phyloP scores from a whole-genome alignment of 2,113 vertebrate species.

The Saccopteryx bilineata region DNA sequence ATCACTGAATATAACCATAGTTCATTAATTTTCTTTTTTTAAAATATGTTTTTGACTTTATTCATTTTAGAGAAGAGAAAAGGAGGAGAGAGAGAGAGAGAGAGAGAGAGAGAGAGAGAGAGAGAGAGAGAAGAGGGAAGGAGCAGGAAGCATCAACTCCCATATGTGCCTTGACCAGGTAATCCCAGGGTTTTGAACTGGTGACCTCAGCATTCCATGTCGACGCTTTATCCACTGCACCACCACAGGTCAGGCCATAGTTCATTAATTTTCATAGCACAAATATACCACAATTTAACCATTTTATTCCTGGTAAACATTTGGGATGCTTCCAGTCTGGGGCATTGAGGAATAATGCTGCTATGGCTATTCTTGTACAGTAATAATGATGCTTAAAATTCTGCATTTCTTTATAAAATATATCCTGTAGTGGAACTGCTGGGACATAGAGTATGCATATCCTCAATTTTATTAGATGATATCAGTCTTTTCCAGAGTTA shows the following conservation, averaged over 20 bases:
- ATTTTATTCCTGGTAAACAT: not conserved
- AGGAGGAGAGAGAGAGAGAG: too few species aligned
- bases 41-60: too few species aligned
- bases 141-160: too few species aligned
- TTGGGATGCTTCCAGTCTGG: constrained; percentile 14
- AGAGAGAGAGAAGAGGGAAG: too few species aligned
- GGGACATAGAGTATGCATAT: not conserved
- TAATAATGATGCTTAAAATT: not conserved
- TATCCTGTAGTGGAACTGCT: not conserved
- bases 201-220: too few species aligned
- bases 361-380: not conserved
- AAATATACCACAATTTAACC: not conserved
- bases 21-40: constrained; percentile 17
- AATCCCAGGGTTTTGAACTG: too few species aligned
- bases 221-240: too few species aligned
- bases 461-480: constrained; percentile 36
- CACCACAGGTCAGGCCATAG: not conserved
- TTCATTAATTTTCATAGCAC: constrained; percentile 33
- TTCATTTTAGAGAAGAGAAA: too few species aligned
- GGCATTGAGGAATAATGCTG: not conserved
- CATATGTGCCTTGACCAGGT: too few species aligned
- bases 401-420: not conserved
- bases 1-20: not conserved
- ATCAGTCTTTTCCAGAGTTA: constrained; percentile 45
- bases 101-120: too few species aligned